Base-by-base conservation (phyloP, 1,140 invertebrate genomes). In the Neotoxoptera formosana region DNA sequence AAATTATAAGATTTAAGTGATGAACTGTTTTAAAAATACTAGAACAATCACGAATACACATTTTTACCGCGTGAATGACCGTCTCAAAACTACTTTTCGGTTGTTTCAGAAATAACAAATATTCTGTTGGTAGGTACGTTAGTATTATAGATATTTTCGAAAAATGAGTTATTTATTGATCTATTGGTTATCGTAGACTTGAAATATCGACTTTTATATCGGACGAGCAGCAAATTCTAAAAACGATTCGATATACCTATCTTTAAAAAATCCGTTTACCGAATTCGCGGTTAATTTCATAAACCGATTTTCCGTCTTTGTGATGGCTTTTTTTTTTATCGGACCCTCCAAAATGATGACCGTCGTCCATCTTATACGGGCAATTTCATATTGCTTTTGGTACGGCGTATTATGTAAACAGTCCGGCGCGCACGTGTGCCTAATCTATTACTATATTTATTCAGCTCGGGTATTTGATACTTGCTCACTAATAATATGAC, bases 381-480 rank as follows among this genome's bases (percentile, higher is more conserved):
- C 17, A 23, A 34, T 88, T 87, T 48, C 30, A 88, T 88, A 88
- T 56, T 56, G 21, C n/a, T 53, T 89, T 87, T n/a, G 86, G 30
- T 47, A 48, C 48, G n/a, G n/a, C 25, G 86, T 88, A 48, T 51
- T n/a, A 48, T 53, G 48, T 89, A 89, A 89, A 89, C 48, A 56
- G n/a, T 56, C n/a, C 11, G 21, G 36, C 48, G 36, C 48, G 36
- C 48, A 89, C 53, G 87, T 56, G 87, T 51, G 51, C 34, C 53
- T 89, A 89, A 89, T 53, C 87, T 56, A 21, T 36, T 89, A 53
- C 36, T 53, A 89, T 89, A 56, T 56, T 89, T 89, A 89, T 89
- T 89, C 51, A 89, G 34, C n/a, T 53, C 87, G 48, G 51, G 48
- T 89, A 36, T 89, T 89, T 53, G 34, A 56, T 56, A 56, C 30